Evolutionary conservation across 2,113 vertebrate species (phyloP).

Genomic region (Lagenorhynchus albirostris): DNA sequence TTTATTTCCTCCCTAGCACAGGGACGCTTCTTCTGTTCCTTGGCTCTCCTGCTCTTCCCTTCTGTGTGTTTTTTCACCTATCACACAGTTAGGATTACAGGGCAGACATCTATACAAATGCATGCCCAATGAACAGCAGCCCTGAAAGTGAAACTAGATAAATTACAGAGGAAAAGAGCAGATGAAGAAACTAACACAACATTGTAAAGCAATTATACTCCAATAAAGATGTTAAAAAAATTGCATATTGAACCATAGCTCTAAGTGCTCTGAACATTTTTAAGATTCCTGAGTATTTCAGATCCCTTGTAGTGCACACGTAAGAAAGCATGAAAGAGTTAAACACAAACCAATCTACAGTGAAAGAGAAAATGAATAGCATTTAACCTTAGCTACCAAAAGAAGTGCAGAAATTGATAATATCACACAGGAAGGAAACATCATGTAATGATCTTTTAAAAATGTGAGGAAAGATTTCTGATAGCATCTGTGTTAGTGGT

Average conservation of each 20-base stretch:
- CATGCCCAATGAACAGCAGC: not conserved
- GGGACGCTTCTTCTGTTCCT: not conserved
- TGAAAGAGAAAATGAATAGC: slow-evolving; percentile 4
- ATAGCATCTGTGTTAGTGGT: slow-evolving; percentile 17
- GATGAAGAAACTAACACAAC: not conserved
- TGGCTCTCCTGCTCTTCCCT: not conserved
- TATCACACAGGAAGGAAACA: slow-evolving; percentile 32
- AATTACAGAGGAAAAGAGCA: not conserved
- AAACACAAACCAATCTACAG: slow-evolving; percentile 9
- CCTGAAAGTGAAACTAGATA: not conserved
- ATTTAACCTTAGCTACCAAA: not conserved
- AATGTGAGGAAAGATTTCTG: slow-evolving; percentile 17
- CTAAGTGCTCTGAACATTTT: not conserved
- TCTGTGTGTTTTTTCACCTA: not conserved
- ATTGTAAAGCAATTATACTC: no score
- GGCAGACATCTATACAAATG: not conserved
- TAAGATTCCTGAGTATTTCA: not conserved
- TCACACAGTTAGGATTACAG: not conserved
- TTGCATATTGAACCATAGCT: not conserved
- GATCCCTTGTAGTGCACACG: not conserved
- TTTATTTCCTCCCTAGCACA: not conserved
- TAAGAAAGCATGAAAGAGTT: not conserved
- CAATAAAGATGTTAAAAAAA: no score
- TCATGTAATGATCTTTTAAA: slow-evolving; percentile 8
- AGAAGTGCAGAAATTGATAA: slow-evolving; percentile 18